A percentile compares a stretch with the other conserved stretches of the same genome.
Evolutionary conservation across 2,888 invertebrate species (phyloP).

Genomic region (Willowsia nigromaculata): DNA sequence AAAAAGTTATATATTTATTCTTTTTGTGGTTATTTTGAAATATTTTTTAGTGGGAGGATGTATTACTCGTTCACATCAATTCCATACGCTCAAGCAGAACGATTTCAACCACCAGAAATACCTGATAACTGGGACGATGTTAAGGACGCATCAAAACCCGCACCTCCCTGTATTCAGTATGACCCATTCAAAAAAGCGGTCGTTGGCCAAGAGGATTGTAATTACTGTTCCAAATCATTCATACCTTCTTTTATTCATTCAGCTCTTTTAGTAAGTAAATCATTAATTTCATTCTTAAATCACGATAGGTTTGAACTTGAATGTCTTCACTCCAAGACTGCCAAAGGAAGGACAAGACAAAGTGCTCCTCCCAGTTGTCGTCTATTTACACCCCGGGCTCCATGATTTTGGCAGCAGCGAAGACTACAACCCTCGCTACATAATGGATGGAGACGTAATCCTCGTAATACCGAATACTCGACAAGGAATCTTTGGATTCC

Average conservation of each 20-base stretch:
- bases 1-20: no score
- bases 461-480: conserved; percentile 67
- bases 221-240: no score
- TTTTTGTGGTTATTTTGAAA: no score
- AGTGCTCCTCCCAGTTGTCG: conserved; percentile 73
- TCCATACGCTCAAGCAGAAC: no score
- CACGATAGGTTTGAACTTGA: conserved; percentile 61
- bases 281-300: not conserved
- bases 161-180: conserved; percentile 68
- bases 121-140: conserved; percentile 69
- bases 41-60: no score
- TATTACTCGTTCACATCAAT: no score
- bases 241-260: no score
- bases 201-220: conserved; percentile 70
- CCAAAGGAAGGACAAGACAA: conserved; percentile 69
- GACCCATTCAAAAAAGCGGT: conserved; percentile 57
- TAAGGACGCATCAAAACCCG: conserved; percentile 70
- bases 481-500: conserved; percentile 47
- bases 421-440: conserved; percentile 61
- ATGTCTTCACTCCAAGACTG: conserved; percentile 72
- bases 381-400: conserved; percentile 71
- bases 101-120: no score
- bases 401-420: conserved; percentile 51
- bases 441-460: conserved; percentile 73
- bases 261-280: no score